Percentiles rank a stretch among this genome's conserved stretches.
These are phyloP conservation scores for Burhinus oedicnemus DNA, from an alignment of 2,113 vertebrate genomes.

Conservation along the genomic window DNA sequence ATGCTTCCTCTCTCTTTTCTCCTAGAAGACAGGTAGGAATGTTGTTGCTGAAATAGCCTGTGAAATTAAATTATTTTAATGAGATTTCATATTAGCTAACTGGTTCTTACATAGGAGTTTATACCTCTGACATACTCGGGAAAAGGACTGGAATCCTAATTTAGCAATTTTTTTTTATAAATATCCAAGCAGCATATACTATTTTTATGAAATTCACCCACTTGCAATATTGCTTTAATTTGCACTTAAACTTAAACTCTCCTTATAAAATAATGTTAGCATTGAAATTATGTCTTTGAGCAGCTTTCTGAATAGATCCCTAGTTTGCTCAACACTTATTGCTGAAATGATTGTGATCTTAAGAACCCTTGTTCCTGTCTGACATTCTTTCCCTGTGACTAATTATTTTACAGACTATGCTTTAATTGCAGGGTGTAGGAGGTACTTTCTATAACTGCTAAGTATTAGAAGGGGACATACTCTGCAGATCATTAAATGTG, in stretches of 20 bases:
- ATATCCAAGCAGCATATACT: not conserved
- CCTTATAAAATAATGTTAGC: not conserved
- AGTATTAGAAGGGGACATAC: conserved; percentile 55
- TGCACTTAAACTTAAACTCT: not conserved
- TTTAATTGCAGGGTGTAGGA: conserved; percentile 75
- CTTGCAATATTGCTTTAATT: not conserved
- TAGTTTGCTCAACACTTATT: conserved; percentile 52
- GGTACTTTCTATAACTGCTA: conserved; percentile 55
- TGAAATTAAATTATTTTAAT: not conserved
- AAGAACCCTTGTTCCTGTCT: conserved; percentile 33
- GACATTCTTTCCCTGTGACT: conserved; percentile 62
- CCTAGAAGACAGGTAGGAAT: not conserved
- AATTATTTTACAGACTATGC: conserved; percentile 70
- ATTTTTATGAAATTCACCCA: not conserved
- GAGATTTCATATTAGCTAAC: not conserved
- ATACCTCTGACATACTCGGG: not conserved
- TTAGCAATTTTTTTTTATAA: not conserved
- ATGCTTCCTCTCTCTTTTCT: not conserved
- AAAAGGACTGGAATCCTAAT: not conserved
- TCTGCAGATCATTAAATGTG: conserved; percentile 73
- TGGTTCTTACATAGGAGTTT: not conserved
- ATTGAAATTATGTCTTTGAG: conserved; percentile 34
- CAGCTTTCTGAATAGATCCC: conserved; percentile 25
- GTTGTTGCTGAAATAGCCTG: not conserved
- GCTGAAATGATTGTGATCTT: conserved; percentile 63